phyloP scores from a whole-genome alignment of 2,113 vertebrate genomes.

The Antidorcas marsupialis region DNA sequence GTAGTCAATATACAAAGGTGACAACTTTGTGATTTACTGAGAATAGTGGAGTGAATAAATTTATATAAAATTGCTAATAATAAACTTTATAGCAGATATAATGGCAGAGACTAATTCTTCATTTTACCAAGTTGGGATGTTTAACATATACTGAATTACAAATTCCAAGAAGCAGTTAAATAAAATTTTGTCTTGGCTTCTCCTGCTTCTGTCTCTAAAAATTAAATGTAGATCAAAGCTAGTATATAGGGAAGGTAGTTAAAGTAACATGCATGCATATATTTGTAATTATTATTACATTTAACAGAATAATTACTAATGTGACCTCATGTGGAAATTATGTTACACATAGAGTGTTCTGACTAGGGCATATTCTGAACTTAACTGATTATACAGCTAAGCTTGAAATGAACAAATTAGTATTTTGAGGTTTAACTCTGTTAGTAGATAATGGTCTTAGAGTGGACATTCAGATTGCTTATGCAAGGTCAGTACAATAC shows the following conservation, averaged over 20 bases:
- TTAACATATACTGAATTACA: neutral
- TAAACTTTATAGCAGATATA: neutral
- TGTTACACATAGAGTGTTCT: rapidly evolving
- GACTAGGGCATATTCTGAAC: rapidly evolving
- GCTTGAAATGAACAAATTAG: neutral
- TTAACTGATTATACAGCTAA: neutral
- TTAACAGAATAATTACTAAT: rapidly evolving
- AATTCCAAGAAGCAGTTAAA: neutral
- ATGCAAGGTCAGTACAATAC: rapidly evolving
- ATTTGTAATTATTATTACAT: rapidly evolving
- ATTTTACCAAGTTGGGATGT: neutral
- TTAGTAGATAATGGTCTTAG: rapidly evolving
- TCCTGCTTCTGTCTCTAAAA: neutral
- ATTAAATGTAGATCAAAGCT: neutral
- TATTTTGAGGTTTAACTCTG: rapidly evolving
- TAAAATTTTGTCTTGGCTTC: neutral
- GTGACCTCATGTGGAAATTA: rapidly evolving
- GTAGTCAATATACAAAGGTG: neutral
- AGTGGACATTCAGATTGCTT: rapidly evolving
- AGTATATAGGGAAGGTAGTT: rapidly evolving
- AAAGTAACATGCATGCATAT: rapidly evolving
- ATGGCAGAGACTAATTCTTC: neutral
- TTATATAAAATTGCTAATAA: neutral
- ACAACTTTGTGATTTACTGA: neutral
- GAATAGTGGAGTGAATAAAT: neutral